A percentile compares a stretch with the other conserved stretches of the same genome.
These are phyloP conservation scores for Eulacestoma nigropectus DNA, from an alignment of 2,113 vertebrate species.

Conservation along the genomic window DNA sequence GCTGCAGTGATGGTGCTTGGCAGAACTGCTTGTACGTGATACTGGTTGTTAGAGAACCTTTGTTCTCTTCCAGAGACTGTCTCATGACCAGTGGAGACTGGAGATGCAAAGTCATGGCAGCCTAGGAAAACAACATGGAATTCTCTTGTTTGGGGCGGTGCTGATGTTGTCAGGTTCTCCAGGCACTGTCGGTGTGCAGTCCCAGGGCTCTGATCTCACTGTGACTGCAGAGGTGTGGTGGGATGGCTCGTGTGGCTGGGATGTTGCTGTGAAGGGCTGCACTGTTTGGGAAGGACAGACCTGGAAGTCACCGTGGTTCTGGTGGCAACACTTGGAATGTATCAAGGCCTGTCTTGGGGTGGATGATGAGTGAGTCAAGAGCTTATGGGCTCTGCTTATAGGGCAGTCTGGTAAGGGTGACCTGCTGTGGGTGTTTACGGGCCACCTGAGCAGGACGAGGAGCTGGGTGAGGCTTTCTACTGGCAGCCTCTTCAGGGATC, in stretches of 20 bases:
- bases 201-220: not conserved
- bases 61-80: not conserved
- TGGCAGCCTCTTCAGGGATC: not conserved
- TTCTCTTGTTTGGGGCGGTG: not conserved
- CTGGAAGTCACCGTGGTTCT: not conserved
- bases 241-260: not conserved
- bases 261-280: not conserved
- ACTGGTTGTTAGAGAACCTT: not conserved
- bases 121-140: not conserved
- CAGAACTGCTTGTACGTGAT: not conserved
- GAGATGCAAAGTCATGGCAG: not conserved
- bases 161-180: not conserved
- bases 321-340: not conserved
- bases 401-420: not conserved
- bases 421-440: not conserved
- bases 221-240: not conserved
- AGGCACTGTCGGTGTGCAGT: not conserved
- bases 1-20: not conserved
- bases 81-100: accelerated
- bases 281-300: not conserved
- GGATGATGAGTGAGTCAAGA: not conserved
- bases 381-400: accelerated
- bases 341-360: not conserved
- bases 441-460: not conserved
- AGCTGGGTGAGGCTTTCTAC: not conserved